Conservation (phyloP, 2,888 invertebrate species). For the Empis stercorea region DNA sequence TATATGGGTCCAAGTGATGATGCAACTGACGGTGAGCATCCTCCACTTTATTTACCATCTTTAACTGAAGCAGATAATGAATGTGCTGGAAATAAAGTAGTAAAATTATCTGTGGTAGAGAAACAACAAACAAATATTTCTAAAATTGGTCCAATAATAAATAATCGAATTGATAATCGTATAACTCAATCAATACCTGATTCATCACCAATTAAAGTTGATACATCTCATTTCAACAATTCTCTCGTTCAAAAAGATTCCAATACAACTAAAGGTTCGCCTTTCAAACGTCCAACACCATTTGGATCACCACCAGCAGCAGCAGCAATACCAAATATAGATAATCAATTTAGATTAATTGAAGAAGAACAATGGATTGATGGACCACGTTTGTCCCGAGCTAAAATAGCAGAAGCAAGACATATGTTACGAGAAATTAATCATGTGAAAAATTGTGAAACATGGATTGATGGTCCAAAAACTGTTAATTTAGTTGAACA, state of each 20-base stretch:
- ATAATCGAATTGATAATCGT: slow-evolving; percentile 33
- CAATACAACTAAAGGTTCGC: slow-evolving; percentile 40
- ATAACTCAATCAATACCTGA: slow-evolving; percentile 15
- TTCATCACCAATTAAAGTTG: slow-evolving; percentile 23
- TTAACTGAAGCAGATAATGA: slow-evolving; percentile 76
- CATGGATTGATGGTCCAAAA: slow-evolving; percentile 94
- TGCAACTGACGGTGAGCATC: slow-evolving; percentile 88
- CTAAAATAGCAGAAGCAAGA: slow-evolving; percentile 67
- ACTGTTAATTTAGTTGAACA: slow-evolving; percentile 35
- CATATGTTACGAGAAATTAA: slow-evolving; percentile 65
- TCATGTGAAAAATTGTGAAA: slow-evolving; percentile 69
- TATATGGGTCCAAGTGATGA: slow-evolving; percentile 79
- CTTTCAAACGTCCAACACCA: slow-evolving; percentile 34
- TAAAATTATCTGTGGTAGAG: slow-evolving; percentile 65
- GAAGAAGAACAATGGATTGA: slow-evolving; percentile 96
- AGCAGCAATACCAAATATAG: background rate
- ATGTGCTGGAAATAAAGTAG: slow-evolving; percentile 64
- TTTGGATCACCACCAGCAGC: slow-evolving; percentile 16
- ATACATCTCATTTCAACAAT: slow-evolving; percentile 22
- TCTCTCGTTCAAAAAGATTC: slow-evolving; percentile 23
- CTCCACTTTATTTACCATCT: slow-evolving; percentile 83
- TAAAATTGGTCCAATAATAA: slow-evolving; percentile 18
- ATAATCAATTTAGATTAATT: slow-evolving; percentile 32
- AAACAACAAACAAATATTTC: slow-evolving; percentile 22
- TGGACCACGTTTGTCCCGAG: slow-evolving; percentile 79